A percentile compares a stretch with the other conserved stretches of the same genome.
Evolutionary conservation across 2,797 vertebrate genomes (phyloP).

Genomic region (Halcyon leucocephala): DNA sequence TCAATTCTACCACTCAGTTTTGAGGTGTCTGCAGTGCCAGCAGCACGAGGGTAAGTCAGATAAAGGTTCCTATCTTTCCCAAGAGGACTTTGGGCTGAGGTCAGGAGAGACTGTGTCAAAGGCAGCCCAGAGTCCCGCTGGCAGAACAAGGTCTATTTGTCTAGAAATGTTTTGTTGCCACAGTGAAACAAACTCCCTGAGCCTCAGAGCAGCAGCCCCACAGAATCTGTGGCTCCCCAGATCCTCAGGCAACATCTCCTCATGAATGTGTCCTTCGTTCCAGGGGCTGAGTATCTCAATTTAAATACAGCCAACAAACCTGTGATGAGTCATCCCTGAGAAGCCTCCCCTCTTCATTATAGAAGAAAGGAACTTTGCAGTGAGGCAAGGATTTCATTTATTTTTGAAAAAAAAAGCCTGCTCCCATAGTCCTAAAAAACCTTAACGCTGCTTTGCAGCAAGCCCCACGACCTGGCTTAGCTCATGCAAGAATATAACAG

Average conservation of each 20-base stretch:
- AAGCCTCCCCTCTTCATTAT: not conserved
- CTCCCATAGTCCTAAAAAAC: not conserved
- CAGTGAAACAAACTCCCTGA: not conserved
- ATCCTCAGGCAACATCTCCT: not conserved
- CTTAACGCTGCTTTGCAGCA: not conserved
- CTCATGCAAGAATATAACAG: not conserved
- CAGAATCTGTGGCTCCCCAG: not conserved
- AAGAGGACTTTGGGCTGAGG: not conserved
- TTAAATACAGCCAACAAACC: not conserved
- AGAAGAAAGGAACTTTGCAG: not conserved
- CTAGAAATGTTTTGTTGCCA: not conserved
- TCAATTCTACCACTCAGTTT: not conserved
- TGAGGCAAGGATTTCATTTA: not conserved
- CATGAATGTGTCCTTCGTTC: not conserved
- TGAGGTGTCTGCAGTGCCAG: not conserved
- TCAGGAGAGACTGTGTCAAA: not conserved
- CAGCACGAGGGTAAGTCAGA: rapidly evolving
- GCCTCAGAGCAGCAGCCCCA: not conserved
- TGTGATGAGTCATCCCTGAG: rapidly evolving
- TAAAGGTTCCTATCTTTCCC: not conserved
- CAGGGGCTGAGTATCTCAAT: not conserved
- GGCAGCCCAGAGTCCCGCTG: not conserved
- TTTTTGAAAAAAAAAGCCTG: not conserved
- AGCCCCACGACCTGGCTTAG: rapidly evolving
- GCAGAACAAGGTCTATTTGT: not conserved